Conservation (phyloP, 2,797 vertebrate species). For the Triplophysa bombifrons region DNA sequence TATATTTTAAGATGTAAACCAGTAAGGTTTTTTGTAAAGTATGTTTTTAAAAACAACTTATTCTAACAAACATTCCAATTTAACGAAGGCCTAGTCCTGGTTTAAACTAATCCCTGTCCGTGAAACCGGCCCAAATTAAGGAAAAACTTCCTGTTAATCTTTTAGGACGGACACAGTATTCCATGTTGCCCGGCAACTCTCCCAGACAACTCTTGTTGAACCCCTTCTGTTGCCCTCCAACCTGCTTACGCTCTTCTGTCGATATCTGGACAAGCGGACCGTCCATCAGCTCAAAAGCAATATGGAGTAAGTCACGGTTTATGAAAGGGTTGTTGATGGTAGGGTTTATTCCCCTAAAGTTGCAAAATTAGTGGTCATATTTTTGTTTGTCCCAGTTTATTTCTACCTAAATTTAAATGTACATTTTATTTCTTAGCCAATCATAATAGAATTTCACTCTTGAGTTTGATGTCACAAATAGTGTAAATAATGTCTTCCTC, state of each 20-base stretch:
- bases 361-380: no score
- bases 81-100: no score
- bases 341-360: no score
- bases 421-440: no score
- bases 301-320: conserved; percentile 84
- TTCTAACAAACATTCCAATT: no score
- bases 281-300: conserved; percentile 88
- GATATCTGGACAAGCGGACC: conserved; percentile 91
- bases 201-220: conserved; percentile 85
- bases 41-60: no score
- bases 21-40: no score
- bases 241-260: conserved; percentile 91
- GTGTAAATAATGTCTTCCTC: not conserved
- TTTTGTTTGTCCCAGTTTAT: not conserved
- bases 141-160: not conserved
- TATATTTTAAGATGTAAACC: no score
- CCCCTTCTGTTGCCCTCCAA: conserved; percentile 91
- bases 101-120: no score
- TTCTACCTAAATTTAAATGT: no score
- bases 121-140: no score
- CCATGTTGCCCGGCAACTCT: conserved; percentile 88
- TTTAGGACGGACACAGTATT: conserved; percentile 89
- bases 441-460: no score
- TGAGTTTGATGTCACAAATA: not conserved
- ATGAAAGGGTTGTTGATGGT: not conserved